Conservation (phyloP, 1,140 invertebrate species). For the Sweltsa coloradensis region DNA sequence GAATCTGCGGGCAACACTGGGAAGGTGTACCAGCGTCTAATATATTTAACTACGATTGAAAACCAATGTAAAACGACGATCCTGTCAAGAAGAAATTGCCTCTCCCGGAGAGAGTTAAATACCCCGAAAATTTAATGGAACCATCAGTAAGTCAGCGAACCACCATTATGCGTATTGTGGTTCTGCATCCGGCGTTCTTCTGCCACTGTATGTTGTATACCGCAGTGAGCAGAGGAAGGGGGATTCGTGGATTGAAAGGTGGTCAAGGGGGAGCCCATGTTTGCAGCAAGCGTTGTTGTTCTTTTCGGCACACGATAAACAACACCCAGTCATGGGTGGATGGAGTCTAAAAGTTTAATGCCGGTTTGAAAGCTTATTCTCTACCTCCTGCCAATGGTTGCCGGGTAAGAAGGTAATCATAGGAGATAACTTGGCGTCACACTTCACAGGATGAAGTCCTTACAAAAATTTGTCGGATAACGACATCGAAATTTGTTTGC, state of each 20-base stretch:
- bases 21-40: not conserved
- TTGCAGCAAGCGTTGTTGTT: no score
- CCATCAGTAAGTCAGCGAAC: conserved; percentile 23
- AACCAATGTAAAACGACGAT: conserved; percentile 30
- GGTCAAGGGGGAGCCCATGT: conserved; percentile 14
- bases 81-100: conserved; percentile 22
- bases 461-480: no score
- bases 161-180: conserved; percentile 27
- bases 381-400: no score
- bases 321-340: no score
- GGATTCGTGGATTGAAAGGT: conserved; percentile 17
- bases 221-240: conserved; percentile 16
- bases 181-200: conserved; percentile 20
- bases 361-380: no score
- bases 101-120: conserved; percentile 22
- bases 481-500: no score
- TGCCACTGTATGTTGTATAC: conserved; percentile 20
- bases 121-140: conserved; percentile 25
- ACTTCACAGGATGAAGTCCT: no score
- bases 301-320: no score
- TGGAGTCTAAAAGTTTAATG: no score
- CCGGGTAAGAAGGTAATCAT: no score
- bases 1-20: not conserved
- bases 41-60: conserved; percentile 32
- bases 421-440: no score